Percentiles rank a stretch among this genome's conserved stretches.
Evolutionary conservation across 2,797 vertebrate genomes (phyloP).

Genomic region (Micropoecilia bifurca): DNA sequence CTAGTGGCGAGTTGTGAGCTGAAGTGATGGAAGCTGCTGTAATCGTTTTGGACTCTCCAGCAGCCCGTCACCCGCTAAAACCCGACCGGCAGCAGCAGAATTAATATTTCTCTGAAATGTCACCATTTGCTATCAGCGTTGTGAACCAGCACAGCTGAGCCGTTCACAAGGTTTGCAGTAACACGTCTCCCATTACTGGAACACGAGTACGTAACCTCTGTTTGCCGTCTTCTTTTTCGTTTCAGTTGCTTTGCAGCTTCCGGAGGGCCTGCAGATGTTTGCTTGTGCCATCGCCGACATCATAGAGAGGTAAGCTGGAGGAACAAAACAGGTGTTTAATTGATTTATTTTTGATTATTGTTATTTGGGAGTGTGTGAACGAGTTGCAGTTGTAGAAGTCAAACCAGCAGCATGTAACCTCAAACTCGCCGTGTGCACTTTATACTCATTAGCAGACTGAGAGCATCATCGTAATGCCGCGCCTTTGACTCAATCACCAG

Average conservation of each 20-base stretch:
- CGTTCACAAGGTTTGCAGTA: conserved; percentile 52
- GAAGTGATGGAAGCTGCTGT: conserved; percentile 45
- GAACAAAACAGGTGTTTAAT: background rate
- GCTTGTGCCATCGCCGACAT: conserved; percentile 95
- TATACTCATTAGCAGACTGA: conserved; percentile 57
- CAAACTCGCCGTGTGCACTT: conserved; percentile 25
- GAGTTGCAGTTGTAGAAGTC: conserved; percentile 28
- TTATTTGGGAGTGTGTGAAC: background rate
- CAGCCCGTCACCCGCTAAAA: conserved; percentile 53
- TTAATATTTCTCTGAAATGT: conserved; percentile 61
- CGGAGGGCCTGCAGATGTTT: conserved; percentile 97
- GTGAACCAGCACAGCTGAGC: conserved; percentile 37
- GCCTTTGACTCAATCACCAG: conserved; percentile 53
- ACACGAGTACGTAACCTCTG: conserved; percentile 38
- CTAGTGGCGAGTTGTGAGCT: conserved; percentile 46
- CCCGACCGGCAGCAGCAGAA: conserved; percentile 49
- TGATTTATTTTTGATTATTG: conserved; percentile 4
- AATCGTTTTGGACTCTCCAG: conserved; percentile 61
- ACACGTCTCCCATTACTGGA: conserved; percentile 41
- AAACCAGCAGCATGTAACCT: conserved; percentile 24
- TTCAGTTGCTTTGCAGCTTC: conserved; percentile 96
- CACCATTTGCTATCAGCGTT: conserved; percentile 55
- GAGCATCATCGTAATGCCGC: conserved; percentile 61
- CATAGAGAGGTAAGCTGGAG: conserved; percentile 87
- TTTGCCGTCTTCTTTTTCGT: conserved; percentile 26